These are phyloP conservation scores for Cinclus mexicanus DNA, from an alignment of 2,113 vertebrate species.

Conservation along the genomic window DNA sequence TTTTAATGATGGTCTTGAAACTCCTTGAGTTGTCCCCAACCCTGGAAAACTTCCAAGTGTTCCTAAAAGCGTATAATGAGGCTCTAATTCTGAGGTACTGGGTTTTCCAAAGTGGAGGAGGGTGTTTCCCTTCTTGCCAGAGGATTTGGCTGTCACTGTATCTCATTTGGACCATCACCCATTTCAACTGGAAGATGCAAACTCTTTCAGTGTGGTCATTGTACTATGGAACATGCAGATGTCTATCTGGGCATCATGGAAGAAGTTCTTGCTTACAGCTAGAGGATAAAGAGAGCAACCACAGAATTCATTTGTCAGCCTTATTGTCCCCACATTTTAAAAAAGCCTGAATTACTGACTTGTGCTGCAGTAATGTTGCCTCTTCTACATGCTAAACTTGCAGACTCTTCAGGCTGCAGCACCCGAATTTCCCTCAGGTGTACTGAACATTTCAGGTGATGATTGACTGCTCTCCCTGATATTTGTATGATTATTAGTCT, in stretches of 20 bases:
- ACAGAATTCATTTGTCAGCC: neutral
- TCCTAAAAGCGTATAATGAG: neutral
- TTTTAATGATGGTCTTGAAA: neutral
- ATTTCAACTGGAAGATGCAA: neutral
- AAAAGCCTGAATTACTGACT: neutral
- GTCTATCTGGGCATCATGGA: neutral
- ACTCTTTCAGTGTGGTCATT: neutral
- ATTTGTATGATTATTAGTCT: conserved; percentile 52
- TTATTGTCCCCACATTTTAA: neutral
- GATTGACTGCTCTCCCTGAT: conserved; percentile 45
- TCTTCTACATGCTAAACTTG: neutral
- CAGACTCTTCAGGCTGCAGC: neutral
- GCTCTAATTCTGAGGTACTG: neutral
- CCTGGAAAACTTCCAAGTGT: neutral
- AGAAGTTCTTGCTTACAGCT: neutral
- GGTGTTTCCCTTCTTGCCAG: neutral
- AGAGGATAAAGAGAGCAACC: neutral
- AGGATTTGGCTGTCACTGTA: neutral
- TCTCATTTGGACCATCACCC: neutral
- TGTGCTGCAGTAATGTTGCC: neutral
- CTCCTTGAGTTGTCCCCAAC: neutral
- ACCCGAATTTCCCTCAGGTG: conserved; percentile 13
- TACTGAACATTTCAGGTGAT: conserved; percentile 25
- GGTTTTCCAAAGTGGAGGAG: neutral
- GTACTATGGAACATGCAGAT: neutral